phyloP scores from a whole-genome alignment of 2,113 vertebrate genomes.

The Dipodomys merriami region DNA sequence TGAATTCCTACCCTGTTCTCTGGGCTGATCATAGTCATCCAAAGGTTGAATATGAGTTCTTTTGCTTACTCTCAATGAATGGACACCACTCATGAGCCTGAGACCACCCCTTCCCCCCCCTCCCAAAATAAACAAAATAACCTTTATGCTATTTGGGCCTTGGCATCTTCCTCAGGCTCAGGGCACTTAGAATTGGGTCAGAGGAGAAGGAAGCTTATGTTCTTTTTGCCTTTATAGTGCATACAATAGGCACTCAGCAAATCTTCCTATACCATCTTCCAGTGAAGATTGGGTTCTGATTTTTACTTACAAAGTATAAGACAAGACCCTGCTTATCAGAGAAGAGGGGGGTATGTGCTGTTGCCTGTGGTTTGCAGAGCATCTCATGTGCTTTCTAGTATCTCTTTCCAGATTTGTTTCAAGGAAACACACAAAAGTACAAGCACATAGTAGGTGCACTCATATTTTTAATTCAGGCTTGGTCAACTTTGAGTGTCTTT shows the following conservation, averaged over 20 bases:
- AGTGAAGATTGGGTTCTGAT: background rate
- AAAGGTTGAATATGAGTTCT: background rate
- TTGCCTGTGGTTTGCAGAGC: background rate
- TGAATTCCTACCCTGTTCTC: background rate
- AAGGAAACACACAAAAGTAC: background rate
- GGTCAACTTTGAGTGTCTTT: background rate
- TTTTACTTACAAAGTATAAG: conserved; percentile 11
- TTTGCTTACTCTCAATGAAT: background rate
- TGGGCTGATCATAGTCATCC: background rate
- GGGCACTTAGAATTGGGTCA: background rate
- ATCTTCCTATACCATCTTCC: background rate
- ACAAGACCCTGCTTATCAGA: background rate
- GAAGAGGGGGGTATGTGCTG: background rate
- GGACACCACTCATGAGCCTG: background rate
- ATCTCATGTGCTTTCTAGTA: background rate
- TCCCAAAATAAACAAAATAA: too few species aligned
- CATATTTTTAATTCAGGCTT: background rate
- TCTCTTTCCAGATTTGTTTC: background rate
- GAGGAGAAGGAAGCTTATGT: background rate
- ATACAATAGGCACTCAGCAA: background rate
- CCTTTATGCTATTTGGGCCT: background rate
- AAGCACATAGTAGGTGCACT: background rate
- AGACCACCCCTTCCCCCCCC: too few species aligned
- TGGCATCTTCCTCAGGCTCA: background rate
- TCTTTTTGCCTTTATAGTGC: background rate